Percentiles rank a stretch among this genome's conserved stretches.
phyloP scores from a whole-genome alignment of 1,140 invertebrate species.

The Drosophila lowei region DNA sequence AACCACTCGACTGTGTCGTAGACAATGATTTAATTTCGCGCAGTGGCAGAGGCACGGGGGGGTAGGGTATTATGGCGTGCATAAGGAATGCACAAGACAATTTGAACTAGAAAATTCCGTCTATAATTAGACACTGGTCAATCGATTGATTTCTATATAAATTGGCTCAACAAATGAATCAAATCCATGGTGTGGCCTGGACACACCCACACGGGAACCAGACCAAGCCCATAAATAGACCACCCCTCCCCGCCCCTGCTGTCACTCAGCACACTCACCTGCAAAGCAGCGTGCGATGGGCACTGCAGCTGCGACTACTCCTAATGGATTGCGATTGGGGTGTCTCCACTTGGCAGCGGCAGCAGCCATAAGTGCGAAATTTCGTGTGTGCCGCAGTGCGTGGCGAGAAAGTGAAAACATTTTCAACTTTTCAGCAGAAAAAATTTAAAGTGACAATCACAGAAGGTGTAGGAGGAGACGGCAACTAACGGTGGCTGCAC shows the following conservation, averaged over 20 bases:
- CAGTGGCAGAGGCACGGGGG: constrained; percentile 27
- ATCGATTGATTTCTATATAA: constrained; percentile 35
- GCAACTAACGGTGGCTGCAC: constrained; percentile 1
- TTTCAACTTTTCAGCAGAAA: constrained; percentile 45
- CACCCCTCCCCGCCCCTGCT: background rate
- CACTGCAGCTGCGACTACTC: constrained; percentile 27
- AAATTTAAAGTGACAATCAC: constrained; percentile 34
- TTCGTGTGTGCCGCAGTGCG: constrained; percentile 68
- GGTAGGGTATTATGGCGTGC: constrained; percentile 27
- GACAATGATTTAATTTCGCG: constrained; percentile 62
- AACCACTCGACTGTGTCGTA: constrained; percentile 72
- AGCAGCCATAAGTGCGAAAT: constrained; percentile 56
- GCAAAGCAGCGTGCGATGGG: constrained; percentile 44
- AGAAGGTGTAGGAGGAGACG: constrained; percentile 14
- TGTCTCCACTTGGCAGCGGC: constrained; percentile 30
- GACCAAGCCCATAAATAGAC: constrained; percentile 7
- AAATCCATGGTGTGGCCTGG: constrained; percentile 17
- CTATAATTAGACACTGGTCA: constrained; percentile 65
- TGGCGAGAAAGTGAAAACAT: constrained; percentile 77
- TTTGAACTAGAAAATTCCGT: constrained; percentile 70
- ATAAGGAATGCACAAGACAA: constrained; percentile 52
- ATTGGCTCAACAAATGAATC: constrained; percentile 32
- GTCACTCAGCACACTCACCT: constrained; percentile 50
- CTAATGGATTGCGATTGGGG: constrained; percentile 24
- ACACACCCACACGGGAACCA: constrained; percentile 36